phyloP scores from a whole-genome alignment of 1,140 invertebrate genomes.

The Aporrectodea caliginosa region DNA sequence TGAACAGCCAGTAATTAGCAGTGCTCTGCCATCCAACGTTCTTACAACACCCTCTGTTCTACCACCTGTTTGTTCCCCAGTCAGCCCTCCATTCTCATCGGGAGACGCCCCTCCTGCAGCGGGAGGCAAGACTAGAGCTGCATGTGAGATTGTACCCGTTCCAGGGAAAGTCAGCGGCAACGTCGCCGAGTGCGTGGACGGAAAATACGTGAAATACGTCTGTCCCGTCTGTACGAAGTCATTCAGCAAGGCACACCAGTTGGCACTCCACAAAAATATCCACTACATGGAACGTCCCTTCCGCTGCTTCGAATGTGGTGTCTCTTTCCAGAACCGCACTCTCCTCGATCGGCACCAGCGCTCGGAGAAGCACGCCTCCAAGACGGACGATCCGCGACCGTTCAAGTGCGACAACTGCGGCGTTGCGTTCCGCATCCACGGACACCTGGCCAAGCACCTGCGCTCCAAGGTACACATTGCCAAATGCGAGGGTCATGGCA shows the following conservation, averaged over 20 bases:
- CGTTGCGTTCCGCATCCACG: slow-evolving; percentile 91
- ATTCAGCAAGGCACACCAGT: slow-evolving; percentile 82
- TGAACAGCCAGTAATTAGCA: no score
- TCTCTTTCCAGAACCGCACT: slow-evolving; percentile 84
- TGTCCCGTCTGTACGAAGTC: slow-evolving; percentile 86
- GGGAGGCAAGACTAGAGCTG: slow-evolving; percentile 14
- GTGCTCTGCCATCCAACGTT: no score
- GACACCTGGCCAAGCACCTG: slow-evolving; percentile 91
- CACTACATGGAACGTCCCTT: slow-evolving; percentile 92
- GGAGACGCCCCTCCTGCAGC: slow-evolving; percentile 18
- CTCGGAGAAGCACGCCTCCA: slow-evolving; percentile 67
- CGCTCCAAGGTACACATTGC: slow-evolving; percentile 95
- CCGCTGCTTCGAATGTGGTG: slow-evolving; percentile 72
- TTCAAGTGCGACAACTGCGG: slow-evolving; percentile 94
- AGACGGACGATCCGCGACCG: slow-evolving; percentile 82
- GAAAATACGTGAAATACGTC: slow-evolving; percentile 71
- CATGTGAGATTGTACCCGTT: slow-evolving; percentile 31
- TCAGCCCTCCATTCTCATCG: no score
- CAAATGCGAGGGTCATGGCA: slow-evolving; percentile 55
- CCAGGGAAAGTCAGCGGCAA: slow-evolving; percentile 25
- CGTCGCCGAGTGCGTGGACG: slow-evolving; percentile 58
- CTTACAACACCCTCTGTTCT: no score
- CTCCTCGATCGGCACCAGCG: slow-evolving; percentile 64
- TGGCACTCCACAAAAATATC: slow-evolving; percentile 88
- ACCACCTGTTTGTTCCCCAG: no score